Evolutionary conservation across 2,888 invertebrate genomes (phyloP).

Genomic region (Euzetes globulus): DNA sequence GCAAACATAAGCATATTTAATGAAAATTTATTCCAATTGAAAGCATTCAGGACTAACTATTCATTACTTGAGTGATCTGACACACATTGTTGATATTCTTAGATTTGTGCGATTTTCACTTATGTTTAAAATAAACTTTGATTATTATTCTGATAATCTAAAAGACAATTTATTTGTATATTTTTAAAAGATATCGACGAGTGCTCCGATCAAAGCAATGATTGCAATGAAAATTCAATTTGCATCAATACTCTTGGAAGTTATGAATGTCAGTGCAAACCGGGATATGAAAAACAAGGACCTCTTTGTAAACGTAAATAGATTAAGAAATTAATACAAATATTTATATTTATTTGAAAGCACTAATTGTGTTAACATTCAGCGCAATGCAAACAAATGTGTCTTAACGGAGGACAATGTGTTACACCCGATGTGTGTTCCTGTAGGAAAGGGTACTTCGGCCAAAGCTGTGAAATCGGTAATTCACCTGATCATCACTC

Average conservation of each 20-base stretch:
- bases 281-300: slow-evolving; percentile 70
- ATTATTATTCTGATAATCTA: no score
- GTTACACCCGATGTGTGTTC: slow-evolving; percentile 66
- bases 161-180: background rate
- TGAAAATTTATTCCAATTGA: no score
- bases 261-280: slow-evolving; percentile 63
- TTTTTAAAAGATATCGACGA: slow-evolving; percentile 54
- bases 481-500: slow-evolving; percentile 37
- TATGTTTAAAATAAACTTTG: no score
- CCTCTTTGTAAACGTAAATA: slow-evolving; percentile 64
- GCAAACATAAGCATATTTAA: no score
- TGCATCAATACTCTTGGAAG: slow-evolving; percentile 70
- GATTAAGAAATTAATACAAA: background rate
- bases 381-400: slow-evolving; percentile 72
- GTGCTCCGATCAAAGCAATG: slow-evolving; percentile 61
- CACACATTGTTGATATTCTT: no score
- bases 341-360: background rate
- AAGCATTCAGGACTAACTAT: no score
- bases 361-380: slow-evolving; percentile 43
- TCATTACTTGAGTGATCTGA: no score
- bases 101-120: no score
- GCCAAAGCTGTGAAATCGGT: slow-evolving; percentile 67
- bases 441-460: slow-evolving; percentile 72
- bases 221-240: slow-evolving; percentile 65
- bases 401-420: slow-evolving; percentile 76